Percentiles rank a stretch among this genome's conserved stretches.
These are phyloP conservation scores for Crotalus horridus DNA, from an alignment of 2,113 vertebrate species.

Conservation along the genomic window DNA sequence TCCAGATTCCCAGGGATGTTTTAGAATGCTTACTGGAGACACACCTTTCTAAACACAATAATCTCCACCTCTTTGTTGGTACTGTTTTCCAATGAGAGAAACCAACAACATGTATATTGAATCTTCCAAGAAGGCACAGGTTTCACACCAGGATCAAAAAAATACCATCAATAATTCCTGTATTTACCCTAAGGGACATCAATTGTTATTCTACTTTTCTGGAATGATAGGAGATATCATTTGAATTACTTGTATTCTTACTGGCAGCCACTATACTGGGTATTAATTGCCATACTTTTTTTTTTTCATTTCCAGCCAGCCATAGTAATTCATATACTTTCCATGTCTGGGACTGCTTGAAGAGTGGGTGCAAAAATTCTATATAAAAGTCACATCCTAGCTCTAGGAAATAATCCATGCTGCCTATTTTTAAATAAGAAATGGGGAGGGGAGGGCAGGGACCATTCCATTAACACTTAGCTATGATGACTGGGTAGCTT, in stretches of 20 bases:
- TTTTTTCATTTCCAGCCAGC: neutral
- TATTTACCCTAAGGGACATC: neutral
- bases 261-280: neutral
- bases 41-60: neutral
- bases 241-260: neutral
- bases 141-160: neutral
- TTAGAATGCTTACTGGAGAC: neutral
- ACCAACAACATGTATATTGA: neutral
- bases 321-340: neutral
- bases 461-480: neutral
- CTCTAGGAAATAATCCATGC: neutral
- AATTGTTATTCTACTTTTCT: neutral
- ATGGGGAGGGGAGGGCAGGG: neutral
- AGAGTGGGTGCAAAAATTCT: neutral
- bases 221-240: neutral
- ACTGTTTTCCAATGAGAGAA: neutral
- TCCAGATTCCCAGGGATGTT: neutral
- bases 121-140: neutral
- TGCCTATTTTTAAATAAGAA: neutral
- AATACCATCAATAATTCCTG: neutral
- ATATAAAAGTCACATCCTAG: neutral
- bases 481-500: neutral
- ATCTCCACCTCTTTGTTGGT: neutral
- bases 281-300: neutral
- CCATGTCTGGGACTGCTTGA: neutral